These are phyloP conservation scores for Morpho achilles DNA, from an alignment of 2,888 invertebrate species.

Conservation along the genomic window DNA sequence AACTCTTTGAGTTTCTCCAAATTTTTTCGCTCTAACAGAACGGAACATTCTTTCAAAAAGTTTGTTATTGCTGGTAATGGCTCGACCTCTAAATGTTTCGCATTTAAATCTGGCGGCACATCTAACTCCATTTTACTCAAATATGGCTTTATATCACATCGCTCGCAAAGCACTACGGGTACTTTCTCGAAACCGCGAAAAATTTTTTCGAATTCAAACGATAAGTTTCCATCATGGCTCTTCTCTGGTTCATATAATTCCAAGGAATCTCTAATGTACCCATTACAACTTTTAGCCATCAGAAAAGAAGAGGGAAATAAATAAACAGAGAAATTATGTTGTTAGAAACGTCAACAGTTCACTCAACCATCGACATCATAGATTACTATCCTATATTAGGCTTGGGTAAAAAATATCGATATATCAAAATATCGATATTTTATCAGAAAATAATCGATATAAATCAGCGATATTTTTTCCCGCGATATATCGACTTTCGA, in stretches of 20 bases:
- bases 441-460: no score
- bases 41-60: constrained; percentile 35
- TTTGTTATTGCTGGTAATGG: constrained; percentile 4
- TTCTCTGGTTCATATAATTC: neutral
- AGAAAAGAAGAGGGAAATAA: constrained; percentile 37
- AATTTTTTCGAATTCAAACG: constrained; percentile 30
- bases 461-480: no score
- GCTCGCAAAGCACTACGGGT: constrained; percentile 44
- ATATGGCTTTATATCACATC: constrained; percentile 49
- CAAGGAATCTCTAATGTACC: constrained; percentile 28
- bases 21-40: constrained; percentile 44
- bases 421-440: no score
- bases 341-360: no score
- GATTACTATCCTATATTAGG: no score
- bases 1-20: constrained; percentile 38
- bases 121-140: constrained; percentile 27
- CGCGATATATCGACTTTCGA: no score
- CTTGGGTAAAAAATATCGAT: no score
- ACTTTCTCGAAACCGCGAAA: constrained; percentile 50
- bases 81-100: constrained; percentile 1
- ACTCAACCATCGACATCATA: no score
- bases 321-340: constrained; percentile 41
- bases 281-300: constrained; percentile 50
- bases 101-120: neutral
- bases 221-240: constrained; percentile 27